Conservation (phyloP, 2,888 invertebrate genomes). For the Cheilosia soror region DNA sequence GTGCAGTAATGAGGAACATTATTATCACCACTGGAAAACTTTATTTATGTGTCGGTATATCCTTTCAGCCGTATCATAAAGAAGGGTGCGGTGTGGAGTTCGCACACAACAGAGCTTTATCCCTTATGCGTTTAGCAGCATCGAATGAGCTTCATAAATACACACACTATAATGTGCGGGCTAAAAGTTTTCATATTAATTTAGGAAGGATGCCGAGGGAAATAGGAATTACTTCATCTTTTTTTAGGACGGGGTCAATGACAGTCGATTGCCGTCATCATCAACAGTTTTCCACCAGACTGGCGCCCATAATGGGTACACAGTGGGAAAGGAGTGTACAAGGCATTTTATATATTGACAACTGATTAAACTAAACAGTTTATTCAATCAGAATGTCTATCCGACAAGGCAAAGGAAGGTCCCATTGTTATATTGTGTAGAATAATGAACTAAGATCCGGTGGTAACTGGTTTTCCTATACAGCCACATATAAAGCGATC, state of each 20-base stretch:
- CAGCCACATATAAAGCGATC: conserved; percentile 12
- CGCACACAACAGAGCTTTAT: conserved; percentile 13
- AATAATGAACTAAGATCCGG: conserved; percentile 30
- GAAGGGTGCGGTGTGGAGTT: conserved; percentile 33
- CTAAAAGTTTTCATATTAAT: conserved; percentile 39
- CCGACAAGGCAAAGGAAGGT: not conserved
- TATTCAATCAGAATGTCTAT: conserved; percentile 14
- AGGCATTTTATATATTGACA: conserved; percentile 4
- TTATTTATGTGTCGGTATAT: conserved; percentile 27
- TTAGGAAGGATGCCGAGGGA: conserved; percentile 22
- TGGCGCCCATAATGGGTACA: conserved; percentile 19
- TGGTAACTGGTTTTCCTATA: conserved; percentile 14
- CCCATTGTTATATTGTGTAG: conserved; percentile 36
- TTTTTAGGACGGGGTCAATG: conserved; percentile 24
- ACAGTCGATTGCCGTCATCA: conserved; percentile 23
- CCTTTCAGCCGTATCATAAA: conserved; percentile 24
- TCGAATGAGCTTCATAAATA: conserved; percentile 21
- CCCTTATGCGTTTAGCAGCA: conserved; percentile 1
- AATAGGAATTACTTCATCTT: conserved; percentile 34
- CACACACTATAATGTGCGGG: conserved; percentile 10
- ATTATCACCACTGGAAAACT: conserved; percentile 37
- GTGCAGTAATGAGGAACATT: conserved; percentile 41
- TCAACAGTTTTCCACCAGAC: conserved; percentile 16
- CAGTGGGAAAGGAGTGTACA: conserved; percentile 13
- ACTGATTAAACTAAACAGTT: conserved; percentile 46